phyloP scores from a whole-genome alignment of 2,113 vertebrate species.

The Psittacula cyanocephala region DNA sequence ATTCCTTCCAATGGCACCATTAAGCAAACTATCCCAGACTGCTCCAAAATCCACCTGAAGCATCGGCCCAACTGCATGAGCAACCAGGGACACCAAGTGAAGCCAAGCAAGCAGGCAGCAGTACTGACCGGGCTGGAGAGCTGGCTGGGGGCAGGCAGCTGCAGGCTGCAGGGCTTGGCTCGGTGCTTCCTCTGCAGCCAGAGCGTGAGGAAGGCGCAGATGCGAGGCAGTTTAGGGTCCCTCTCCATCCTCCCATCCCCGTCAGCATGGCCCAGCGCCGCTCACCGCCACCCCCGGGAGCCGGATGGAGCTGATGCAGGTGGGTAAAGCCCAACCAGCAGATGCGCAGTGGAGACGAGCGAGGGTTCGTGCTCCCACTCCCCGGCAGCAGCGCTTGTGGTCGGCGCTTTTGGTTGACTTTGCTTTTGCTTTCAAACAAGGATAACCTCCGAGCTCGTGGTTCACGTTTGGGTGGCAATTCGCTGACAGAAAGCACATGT shows the following conservation, averaged over 20 bases:
- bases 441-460: not conserved
- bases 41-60: not conserved
- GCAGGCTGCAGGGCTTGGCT: conserved; percentile 65
- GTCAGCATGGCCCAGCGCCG: not conserved
- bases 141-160: conserved; percentile 56
- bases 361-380: not conserved
- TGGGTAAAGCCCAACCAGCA: not conserved
- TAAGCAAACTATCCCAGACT: not conserved
- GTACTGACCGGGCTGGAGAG: conserved; percentile 73
- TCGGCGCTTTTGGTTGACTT: not conserved
- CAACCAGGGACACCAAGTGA: accelerated
- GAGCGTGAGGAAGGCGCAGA: conserved; percentile 70
- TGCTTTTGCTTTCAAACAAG: not conserved
- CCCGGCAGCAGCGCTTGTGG: not conserved
- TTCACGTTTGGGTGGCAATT: not conserved
- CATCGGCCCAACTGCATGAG: not conserved
- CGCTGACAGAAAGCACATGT: not conserved
- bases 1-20: accelerated
- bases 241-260: conserved; percentile 74
- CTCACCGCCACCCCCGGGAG: not conserved
- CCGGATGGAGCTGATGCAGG: not conserved
- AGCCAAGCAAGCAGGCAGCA: not conserved
- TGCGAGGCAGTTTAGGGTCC: conserved; percentile 71
- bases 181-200: conserved; percentile 78
- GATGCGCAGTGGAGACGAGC: not conserved